Evolutionary conservation across 2,888 invertebrate species (phyloP).

Genomic region (Ischnura elegans): DNA sequence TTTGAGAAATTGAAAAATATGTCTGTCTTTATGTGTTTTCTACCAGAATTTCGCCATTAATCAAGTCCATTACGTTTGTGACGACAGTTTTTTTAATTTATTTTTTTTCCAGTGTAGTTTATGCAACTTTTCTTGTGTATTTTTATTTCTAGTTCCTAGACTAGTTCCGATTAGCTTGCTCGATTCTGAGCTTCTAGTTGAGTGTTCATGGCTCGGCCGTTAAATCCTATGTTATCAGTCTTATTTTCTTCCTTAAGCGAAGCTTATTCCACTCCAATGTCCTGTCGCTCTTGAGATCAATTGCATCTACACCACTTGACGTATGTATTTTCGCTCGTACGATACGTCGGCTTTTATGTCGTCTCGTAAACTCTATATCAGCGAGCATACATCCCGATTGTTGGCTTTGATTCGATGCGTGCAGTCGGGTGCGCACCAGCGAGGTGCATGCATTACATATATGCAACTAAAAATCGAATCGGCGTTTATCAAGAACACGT

Average conservation of each 20-base stretch:
- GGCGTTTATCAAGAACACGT: not conserved
- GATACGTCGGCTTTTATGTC: not conserved
- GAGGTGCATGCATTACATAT: not conserved
- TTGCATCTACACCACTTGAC: not conserved
- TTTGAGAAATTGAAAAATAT: too few relatives aligned
- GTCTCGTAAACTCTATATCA: not conserved
- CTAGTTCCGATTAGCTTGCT: too few relatives aligned
- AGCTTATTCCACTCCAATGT: not conserved
- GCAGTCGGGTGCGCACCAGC: conserved; percentile 2
- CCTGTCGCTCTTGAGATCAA: not conserved
- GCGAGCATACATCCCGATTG: not conserved
- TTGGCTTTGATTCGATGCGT: not conserved
- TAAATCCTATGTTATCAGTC: too few relatives aligned
- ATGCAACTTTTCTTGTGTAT: too few relatives aligned
- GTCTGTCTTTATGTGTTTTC: too few relatives aligned
- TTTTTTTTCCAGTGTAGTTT: too few relatives aligned
- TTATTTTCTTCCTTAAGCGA: not conserved
- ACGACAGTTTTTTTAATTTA: too few relatives aligned
- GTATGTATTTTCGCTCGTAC: not conserved
- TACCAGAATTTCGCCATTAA: too few relatives aligned
- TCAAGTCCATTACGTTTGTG: too few relatives aligned
- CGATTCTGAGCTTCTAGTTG: too few relatives aligned
- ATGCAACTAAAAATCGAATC: conserved; percentile 6
- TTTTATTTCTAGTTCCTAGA: too few relatives aligned
- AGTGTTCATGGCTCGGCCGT: too few relatives aligned